A percentile compares a stretch with the other conserved stretches of the same genome.
These are phyloP conservation scores for Caenorhabditis sp. DNA, from an alignment of 2,888 invertebrate species.

Conservation along the genomic window DNA sequence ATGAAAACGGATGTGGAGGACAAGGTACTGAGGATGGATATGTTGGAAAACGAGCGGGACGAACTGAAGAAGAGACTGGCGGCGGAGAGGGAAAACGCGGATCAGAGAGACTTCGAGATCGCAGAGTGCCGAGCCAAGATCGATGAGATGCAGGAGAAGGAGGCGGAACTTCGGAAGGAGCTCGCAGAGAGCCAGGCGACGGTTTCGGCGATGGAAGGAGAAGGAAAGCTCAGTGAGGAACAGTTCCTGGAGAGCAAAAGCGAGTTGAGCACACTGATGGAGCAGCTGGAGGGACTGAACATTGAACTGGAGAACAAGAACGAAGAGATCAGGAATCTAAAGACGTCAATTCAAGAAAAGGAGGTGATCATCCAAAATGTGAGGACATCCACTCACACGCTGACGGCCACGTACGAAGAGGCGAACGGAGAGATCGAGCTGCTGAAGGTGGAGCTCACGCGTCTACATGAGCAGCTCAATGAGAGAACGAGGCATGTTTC, in stretches of 20 bases:
- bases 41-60: slow-evolving; percentile 51
- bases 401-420: slow-evolving; percentile 46
- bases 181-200: slow-evolving; percentile 40
- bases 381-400: slow-evolving; percentile 24
- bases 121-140: slow-evolving; percentile 47
- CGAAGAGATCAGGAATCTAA: slow-evolving; percentile 41
- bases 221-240: slow-evolving; percentile 39
- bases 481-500: slow-evolving; percentile 29
- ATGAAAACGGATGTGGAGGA: slow-evolving; percentile 58
- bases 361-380: slow-evolving; percentile 52
- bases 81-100: slow-evolving; percentile 36
- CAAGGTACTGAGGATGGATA: slow-evolving; percentile 23
- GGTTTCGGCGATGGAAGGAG: slow-evolving; percentile 36
- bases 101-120: slow-evolving; percentile 55
- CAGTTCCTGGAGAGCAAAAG: slow-evolving; percentile 33
- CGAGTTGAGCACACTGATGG: slow-evolving; percentile 41
- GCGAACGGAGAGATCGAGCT: slow-evolving; percentile 38
- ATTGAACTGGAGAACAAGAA: slow-evolving; percentile 36
- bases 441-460: slow-evolving; percentile 27
- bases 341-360: slow-evolving; percentile 40
- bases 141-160: slow-evolving; percentile 57
- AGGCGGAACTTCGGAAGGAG: slow-evolving; percentile 56
- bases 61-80: slow-evolving; percentile 47
- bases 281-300: slow-evolving; percentile 30
- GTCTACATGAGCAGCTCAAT: slow-evolving; percentile 36